These are phyloP conservation scores for Uropetala carovei DNA, from an alignment of 2,888 invertebrate genomes.

Conservation along the genomic window DNA sequence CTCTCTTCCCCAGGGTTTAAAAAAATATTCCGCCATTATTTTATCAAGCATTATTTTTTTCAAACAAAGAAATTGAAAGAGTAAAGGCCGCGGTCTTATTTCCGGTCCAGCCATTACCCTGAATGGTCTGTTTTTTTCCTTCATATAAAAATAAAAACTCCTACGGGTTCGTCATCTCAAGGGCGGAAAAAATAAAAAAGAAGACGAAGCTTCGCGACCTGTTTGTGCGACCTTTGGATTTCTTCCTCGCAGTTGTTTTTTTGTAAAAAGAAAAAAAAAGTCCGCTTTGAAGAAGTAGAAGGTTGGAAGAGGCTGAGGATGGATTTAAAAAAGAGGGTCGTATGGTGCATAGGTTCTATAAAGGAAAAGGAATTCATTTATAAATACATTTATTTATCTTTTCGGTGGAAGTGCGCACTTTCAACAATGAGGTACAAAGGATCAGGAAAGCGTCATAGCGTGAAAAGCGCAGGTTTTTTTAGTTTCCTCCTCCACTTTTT, in stretches of 20 bases:
- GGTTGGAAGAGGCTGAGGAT: background rate
- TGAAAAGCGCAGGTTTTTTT: background rate
- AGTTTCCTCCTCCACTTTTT: too few species aligned
- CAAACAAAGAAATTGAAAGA: background rate
- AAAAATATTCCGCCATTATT: background rate
- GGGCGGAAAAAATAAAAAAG: background rate
- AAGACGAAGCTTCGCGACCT: background rate
- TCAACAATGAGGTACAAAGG: conserved; percentile 6
- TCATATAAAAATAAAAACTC: background rate
- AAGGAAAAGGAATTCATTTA: background rate
- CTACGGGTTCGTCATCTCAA: background rate
- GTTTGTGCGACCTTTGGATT: background rate
- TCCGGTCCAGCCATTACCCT: background rate
- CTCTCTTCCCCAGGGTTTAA: too few species aligned
- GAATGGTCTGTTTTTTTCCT: background rate
- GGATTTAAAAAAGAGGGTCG: background rate
- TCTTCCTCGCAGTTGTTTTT: background rate
- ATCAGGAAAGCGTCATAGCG: background rate
- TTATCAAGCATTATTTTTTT: background rate
- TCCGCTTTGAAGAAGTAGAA: background rate
- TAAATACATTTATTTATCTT: background rate
- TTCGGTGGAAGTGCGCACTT: background rate
- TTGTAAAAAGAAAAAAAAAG: background rate
- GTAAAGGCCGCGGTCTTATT: background rate
- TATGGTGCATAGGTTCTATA: background rate